Evolutionary conservation across 2,113 vertebrate genomes (phyloP), one percentile per base, ranked within the genome.

Genomic region (Sorex araneus): DNA sequence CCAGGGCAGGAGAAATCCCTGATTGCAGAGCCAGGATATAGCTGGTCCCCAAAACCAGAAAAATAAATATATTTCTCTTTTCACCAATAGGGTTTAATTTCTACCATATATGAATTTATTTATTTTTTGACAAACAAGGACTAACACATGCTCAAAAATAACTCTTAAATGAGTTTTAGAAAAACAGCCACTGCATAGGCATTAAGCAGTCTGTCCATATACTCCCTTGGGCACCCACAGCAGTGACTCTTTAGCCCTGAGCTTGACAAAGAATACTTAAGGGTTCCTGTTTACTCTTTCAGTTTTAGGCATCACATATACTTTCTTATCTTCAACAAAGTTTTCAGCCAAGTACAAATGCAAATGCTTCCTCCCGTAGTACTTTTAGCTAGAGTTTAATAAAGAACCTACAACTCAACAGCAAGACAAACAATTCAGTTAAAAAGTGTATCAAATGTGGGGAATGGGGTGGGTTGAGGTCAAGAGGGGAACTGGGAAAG

Each of bases 301-400:
- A 64, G 15, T 84, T 93, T 75, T 23, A 89, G 28, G 28, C 2
- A 66, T 84, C 47, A 73, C 1, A 45, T 21, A 27, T 19, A 50
- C 66, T 30, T 79, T 85, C 9, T 50, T 50, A 50, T 50, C 40
- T 82, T 1, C 60, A 50, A 8, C 90, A 4, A 43, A 71, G 57
- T 82, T 40, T 91, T 85, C 74, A 43, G 10, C 0, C 32, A 32
- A n/a, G 81, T 13, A 90, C 4, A 90, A 90, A 79, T 30, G 71
- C 9, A 63, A 73, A 70, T 32, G 54, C 27, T 82, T 18, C 19
- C 19, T 69, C 60, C 73, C 19, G 36, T 63, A 50, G 36, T 73
- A 92, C 36, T 80, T 81, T 69, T 70, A 92, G 50, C 34, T 70
- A 70, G 47, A 74, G 12, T 32, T 85, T 71, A 75, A 75, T 54